A percentile compares a stretch with the other conserved stretches of the same genome.
These are phyloP conservation scores for Magallana angulata DNA, from an alignment of 1,140 invertebrate genomes.

Conservation along the genomic window DNA sequence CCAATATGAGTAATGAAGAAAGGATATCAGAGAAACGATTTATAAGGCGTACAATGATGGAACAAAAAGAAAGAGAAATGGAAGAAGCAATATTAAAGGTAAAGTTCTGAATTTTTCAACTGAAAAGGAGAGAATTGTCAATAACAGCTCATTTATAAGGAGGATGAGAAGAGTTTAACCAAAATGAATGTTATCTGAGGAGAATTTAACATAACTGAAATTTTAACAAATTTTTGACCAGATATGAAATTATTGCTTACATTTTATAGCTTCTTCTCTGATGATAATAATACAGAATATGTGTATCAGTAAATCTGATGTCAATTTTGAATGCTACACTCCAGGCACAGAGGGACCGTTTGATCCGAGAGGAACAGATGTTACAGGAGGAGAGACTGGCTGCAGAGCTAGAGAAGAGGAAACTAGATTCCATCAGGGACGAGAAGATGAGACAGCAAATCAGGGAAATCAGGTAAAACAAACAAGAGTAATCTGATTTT, in stretches of 20 bases:
- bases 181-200: too few relatives aligned
- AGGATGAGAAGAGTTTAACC: not conserved
- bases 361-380: conserved; percentile 71
- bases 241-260: too few relatives aligned
- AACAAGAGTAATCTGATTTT: too few relatives aligned
- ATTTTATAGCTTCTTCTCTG: too few relatives aligned
- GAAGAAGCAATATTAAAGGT: conserved; percentile 76
- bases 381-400: conserved; percentile 77
- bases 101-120: not conserved
- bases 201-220: too few relatives aligned
- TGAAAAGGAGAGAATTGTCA: too few relatives aligned
- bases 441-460: conserved; percentile 80
- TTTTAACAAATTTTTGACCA: too few relatives aligned
- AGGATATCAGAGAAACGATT: conserved; percentile 72
- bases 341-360: conserved; percentile 73
- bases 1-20: conserved; percentile 71
- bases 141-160: too few relatives aligned
- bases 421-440: conserved; percentile 74
- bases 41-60: conserved; percentile 66
- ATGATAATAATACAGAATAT: too few relatives aligned
- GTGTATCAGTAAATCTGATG: too few relatives aligned
- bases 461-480: conserved; percentile 75
- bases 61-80: conserved; percentile 76
- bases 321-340: not conserved
- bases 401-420: conserved; percentile 75